Percentiles rank a stretch among this genome's conserved stretches.
phyloP scores from a whole-genome alignment of 1,140 invertebrate genomes.

The Centruroides sculpturatus region DNA sequence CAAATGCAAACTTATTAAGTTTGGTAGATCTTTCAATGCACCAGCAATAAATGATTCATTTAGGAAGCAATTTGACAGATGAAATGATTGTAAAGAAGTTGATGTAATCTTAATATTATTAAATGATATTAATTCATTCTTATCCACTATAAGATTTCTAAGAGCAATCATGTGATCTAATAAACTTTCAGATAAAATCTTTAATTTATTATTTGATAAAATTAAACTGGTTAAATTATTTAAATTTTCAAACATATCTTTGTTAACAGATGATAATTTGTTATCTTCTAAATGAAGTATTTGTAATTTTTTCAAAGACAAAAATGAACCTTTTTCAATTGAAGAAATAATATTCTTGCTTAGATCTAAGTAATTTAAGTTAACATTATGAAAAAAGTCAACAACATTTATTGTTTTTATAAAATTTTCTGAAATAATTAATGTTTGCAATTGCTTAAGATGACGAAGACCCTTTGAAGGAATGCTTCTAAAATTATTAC shows the following conservation, averaged over 20 bases:
- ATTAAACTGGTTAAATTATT: not conserved
- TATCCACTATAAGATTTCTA: not conserved
- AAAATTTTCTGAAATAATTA: not conserved
- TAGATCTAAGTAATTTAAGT: not conserved
- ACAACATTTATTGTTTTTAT: not conserved
- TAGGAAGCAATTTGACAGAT: not conserved
- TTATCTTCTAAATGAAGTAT: not conserved
- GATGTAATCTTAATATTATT: conserved; percentile 1
- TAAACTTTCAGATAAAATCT: not conserved
- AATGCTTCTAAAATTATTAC: not conserved
- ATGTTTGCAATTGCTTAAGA: not conserved
- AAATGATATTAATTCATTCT: not conserved
- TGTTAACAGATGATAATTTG: not conserved
- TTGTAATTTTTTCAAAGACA: not conserved
- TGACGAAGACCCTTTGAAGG: not conserved
- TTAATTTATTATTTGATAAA: not conserved
- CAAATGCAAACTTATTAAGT: not conserved
- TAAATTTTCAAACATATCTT: not conserved
- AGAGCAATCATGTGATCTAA: not conserved
- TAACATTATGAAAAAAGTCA: not conserved
- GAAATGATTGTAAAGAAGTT: not conserved
- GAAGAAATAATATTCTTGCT: not conserved
- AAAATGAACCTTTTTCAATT: not conserved
- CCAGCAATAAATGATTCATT: not conserved
- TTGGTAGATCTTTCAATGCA: not conserved